These are phyloP conservation scores for Sinhomidia bicolor DNA, from an alignment of 2,888 invertebrate species.

Conservation along the genomic window DNA sequence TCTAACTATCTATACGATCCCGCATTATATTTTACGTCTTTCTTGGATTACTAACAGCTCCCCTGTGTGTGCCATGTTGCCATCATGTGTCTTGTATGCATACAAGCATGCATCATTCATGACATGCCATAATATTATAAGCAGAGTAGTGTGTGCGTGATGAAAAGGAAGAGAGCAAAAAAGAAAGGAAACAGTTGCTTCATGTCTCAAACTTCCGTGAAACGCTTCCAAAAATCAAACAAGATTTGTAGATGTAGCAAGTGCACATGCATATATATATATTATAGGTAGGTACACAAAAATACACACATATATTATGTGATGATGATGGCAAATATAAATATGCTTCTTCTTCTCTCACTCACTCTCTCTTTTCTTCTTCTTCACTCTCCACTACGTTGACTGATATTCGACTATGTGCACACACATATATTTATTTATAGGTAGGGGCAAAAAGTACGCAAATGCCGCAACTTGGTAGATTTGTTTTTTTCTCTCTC, in stretches of 20 bases:
- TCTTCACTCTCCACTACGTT: too few relatives aligned
- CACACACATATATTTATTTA: too few relatives aligned
- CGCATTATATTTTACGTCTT: conserved; percentile 44
- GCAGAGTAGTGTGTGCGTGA: conserved; percentile 37
- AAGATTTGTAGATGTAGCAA: conserved; percentile 70
- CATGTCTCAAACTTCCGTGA: conserved; percentile 73
- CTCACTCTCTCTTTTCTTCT: too few relatives aligned
- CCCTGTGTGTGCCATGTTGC: conserved; percentile 49
- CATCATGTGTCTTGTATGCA: conserved; percentile 51
- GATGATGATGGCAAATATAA: background rate
- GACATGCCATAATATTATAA: conserved; percentile 47
- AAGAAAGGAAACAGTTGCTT: conserved; percentile 69
- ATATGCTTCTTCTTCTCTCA: too few relatives aligned
- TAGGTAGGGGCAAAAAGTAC: too few relatives aligned
- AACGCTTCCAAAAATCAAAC: conserved; percentile 73
- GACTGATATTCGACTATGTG: too few relatives aligned
- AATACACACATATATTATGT: background rate
- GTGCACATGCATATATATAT: conserved; percentile 45
- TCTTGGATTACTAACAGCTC: conserved; percentile 59
- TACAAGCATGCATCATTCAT: conserved; percentile 66
- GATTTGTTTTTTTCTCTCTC: too few relatives aligned
- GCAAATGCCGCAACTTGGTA: background rate
- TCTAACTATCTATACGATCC: conserved; percentile 10
- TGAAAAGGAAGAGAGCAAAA: conserved; percentile 51
- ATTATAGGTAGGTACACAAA: background rate